phyloP scores from a whole-genome alignment of 64 coral and sea anemone genomes.

The Trachythela sp. region DNA sequence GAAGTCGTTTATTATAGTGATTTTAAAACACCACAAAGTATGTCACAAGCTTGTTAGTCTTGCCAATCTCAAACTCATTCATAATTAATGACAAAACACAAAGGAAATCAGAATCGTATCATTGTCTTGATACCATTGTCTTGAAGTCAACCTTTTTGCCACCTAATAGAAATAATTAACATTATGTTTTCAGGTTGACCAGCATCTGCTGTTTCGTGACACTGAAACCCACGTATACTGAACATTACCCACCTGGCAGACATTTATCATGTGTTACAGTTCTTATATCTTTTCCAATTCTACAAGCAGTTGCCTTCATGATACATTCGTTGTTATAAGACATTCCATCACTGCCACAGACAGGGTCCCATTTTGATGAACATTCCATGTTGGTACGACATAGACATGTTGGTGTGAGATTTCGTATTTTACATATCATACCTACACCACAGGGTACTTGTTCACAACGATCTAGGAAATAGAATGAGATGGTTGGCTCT shows the following conservation, averaged over 20 bases:
- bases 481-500: not conserved
- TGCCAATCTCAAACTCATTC: too few relatives aligned
- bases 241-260: slow-evolving; percentile 47
- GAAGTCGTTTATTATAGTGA: too few relatives aligned
- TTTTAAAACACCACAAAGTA: too few relatives aligned
- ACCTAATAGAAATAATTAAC: not conserved
- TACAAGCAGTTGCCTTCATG: slow-evolving; percentile 71
- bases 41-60: not conserved
- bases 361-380: slow-evolving; percentile 33
- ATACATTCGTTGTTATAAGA: slow-evolving; percentile 80
- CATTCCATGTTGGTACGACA: slow-evolving; percentile 73
- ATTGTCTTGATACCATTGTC: too few relatives aligned
- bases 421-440: slow-evolving; percentile 42
- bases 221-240: not conserved
- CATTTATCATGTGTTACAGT: slow-evolving; percentile 32
- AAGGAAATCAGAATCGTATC: too few relatives aligned
- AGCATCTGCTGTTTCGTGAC: not conserved
- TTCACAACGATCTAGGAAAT: slow-evolving; percentile 33
- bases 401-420: slow-evolving; percentile 39
- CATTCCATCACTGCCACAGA: slow-evolving; percentile 67
- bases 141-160: too few relatives aligned
- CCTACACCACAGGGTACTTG: slow-evolving; percentile 38
- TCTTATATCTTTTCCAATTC: slow-evolving; percentile 22
- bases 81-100: too few relatives aligned
- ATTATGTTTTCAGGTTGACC: not conserved